phyloP scores from a whole-genome alignment of 2,888 invertebrate genomes.

The Sesia apiformis region DNA sequence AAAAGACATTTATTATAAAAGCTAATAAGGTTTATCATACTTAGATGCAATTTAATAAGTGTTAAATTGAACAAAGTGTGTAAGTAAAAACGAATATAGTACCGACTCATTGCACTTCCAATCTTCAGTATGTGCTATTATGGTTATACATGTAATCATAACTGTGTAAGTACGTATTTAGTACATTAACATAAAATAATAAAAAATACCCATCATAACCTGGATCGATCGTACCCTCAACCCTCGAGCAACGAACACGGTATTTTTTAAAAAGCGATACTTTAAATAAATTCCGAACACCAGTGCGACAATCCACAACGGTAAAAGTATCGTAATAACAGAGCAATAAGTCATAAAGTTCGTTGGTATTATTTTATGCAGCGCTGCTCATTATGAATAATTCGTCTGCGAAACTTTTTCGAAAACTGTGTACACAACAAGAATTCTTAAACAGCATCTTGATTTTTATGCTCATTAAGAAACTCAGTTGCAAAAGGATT shows the following conservation, averaged over 20 bases:
- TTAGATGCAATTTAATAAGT: too few relatives aligned
- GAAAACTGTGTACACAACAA: constrained; percentile 57
- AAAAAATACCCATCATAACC: constrained; percentile 61
- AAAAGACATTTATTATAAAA: too few relatives aligned
- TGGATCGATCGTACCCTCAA: constrained; percentile 49
- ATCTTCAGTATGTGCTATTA: background rate
- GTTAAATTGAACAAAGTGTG: too few relatives aligned
- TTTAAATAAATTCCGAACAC: constrained; percentile 53
- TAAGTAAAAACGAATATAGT: too few relatives aligned
- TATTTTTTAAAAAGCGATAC: constrained; percentile 40
- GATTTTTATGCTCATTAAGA: background rate
- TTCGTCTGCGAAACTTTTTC: constrained; percentile 55
- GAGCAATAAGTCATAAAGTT: constrained; percentile 51
- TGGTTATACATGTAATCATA: constrained; percentile 2
- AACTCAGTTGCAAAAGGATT: background rate
- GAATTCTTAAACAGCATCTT: constrained; percentile 51
- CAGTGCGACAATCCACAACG: constrained; percentile 39
- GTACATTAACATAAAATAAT: constrained; percentile 58
- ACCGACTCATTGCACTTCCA: too few relatives aligned
- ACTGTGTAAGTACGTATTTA: constrained; percentile 43
- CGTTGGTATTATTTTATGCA: constrained; percentile 31
- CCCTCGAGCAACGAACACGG: constrained; percentile 54
- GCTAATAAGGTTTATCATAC: too few relatives aligned
- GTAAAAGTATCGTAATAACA: constrained; percentile 51
- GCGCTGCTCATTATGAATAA: constrained; percentile 60